phyloP scores from a whole-genome alignment of 37 sponge, comb jelly and placozoan genomes.

The Ianthella basta region DNA sequence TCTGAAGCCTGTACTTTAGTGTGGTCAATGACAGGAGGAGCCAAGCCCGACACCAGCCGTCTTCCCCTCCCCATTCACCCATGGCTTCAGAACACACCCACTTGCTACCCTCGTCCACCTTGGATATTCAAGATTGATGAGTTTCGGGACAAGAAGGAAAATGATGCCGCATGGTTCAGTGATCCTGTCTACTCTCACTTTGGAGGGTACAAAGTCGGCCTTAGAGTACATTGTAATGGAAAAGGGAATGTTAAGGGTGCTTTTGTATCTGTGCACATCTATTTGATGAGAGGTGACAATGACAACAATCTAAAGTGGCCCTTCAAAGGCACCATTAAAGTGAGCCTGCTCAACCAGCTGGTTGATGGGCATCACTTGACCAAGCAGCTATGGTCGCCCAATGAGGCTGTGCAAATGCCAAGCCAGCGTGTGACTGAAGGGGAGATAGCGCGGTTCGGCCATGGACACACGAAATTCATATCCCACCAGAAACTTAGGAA shows the following conservation, averaged over 20 bases:
- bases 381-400: not conserved
- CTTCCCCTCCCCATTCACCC: not conserved
- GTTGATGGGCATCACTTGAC: slow-evolving; percentile 29
- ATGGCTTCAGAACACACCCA: slow-evolving; percentile 13
- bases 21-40: too few species aligned
- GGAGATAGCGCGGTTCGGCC: slow-evolving; percentile 28
- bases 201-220: slow-evolving; percentile 57
- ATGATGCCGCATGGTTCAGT: slow-evolving; percentile 34
- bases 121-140: slow-evolving; percentile 13
- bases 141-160: slow-evolving; percentile 19
- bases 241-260: slow-evolving; percentile 21
- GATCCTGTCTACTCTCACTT: slow-evolving; percentile 55
- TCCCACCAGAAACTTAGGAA: slow-evolving; percentile 33
- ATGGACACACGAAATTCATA: slow-evolving; percentile 51
- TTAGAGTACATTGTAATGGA: slow-evolving; percentile 37
- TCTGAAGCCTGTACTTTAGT: too few species aligned
- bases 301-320: slow-evolving; percentile 63
- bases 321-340: slow-evolving; percentile 47
- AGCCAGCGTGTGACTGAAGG: slow-evolving; percentile 2
- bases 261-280: slow-evolving; percentile 44
- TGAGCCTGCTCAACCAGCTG: slow-evolving; percentile 64
- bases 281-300: slow-evolving; percentile 57
- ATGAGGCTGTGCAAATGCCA: not conserved
- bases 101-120: slow-evolving; percentile 32
- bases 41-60: too few species aligned